Percentiles rank a stretch among this genome's conserved stretches.
Evolutionary conservation across 2,797 vertebrate genomes (phyloP).

Genomic region (Merluccius polli): DNA sequence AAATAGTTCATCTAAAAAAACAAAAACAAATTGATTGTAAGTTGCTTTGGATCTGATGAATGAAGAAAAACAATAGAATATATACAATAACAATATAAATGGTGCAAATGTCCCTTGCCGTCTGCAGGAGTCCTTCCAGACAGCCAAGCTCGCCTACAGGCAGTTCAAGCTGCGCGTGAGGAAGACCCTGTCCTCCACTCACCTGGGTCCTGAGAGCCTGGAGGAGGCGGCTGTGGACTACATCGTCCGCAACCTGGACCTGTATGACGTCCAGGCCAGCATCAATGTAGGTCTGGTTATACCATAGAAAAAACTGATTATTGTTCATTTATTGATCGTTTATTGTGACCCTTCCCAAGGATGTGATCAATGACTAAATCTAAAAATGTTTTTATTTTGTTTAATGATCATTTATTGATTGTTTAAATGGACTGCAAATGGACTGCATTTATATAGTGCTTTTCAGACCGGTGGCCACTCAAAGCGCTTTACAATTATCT

Average conservation of each 20-base stretch:
- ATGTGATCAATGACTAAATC: slow-evolving; percentile 78
- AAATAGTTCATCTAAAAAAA: too few species aligned
- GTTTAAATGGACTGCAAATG: too few species aligned
- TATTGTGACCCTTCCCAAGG: background rate
- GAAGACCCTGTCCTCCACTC: slow-evolving; percentile 76
- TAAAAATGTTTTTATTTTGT: background rate
- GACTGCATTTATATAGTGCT: too few species aligned
- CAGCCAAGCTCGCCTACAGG: slow-evolving; percentile 87
- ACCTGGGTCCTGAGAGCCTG: slow-evolving; percentile 73
- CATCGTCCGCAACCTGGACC: slow-evolving; percentile 85
- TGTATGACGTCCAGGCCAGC: slow-evolving; percentile 86
- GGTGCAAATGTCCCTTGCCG: background rate
- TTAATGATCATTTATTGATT: background rate
- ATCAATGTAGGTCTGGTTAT: slow-evolving; percentile 71
- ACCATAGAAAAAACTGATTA: background rate
- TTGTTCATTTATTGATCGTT: background rate
- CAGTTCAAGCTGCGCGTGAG: slow-evolving; percentile 85
- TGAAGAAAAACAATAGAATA: too few species aligned
- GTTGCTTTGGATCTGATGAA: too few species aligned
- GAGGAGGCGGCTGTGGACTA: slow-evolving; percentile 85
- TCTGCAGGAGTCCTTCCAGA: slow-evolving; percentile 87
- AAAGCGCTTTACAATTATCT: too few species aligned
- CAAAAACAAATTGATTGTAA: too few species aligned
- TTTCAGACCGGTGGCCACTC: too few species aligned
- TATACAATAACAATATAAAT: too few species aligned